Evolutionary conservation across 1,140 invertebrate species (phyloP), one percentile per base, ranked within the genome.

Genomic region (Atta colombica): DNA sequence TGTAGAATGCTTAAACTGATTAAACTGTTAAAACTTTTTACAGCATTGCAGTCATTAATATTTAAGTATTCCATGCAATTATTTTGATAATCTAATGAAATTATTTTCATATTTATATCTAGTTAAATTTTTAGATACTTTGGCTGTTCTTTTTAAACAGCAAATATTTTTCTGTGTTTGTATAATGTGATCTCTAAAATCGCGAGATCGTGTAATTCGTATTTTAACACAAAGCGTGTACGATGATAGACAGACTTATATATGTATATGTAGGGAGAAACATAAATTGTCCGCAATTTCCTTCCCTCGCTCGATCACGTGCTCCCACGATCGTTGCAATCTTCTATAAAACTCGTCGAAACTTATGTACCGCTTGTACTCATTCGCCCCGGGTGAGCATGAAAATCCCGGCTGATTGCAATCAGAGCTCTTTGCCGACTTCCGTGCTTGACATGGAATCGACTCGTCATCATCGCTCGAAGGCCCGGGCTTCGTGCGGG

Each of bases 401-500:
- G 78, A 92, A 91, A 93, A 91, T 90, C 89, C 85, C 63, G 82
- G 84, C 89, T 94, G 93, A 95, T 95, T 94, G 92, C 92, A 94
- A 94, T 94, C 94, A 94, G 87, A 77, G 86, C 91, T 92, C 82
- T 92, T 91, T 85, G 90, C 75, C 81, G 85, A 92, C 89, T 93
- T 94, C 91, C 93, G 91, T 90, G 84, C 90, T 91, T 87, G 87
- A 89, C 86, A 60, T n/a, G 51, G 53, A 69, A 81, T 92, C 91
- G 89, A 91, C 91, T 74, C 88, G 77, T 65, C 87, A 68, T 51
- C 53, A n/a, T 58, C 71, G 55, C 58, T 60, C 18, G 53, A 63
- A 61, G 49, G 0, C 31, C 31, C 31, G 31, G 66, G 75, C 45
- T 28, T 63, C 72, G 49, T 28, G n/a, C 45, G 10, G 21, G 39